Base-by-base conservation (phyloP, 2,113 vertebrate species). In the Polypterus senegalus region DNA sequence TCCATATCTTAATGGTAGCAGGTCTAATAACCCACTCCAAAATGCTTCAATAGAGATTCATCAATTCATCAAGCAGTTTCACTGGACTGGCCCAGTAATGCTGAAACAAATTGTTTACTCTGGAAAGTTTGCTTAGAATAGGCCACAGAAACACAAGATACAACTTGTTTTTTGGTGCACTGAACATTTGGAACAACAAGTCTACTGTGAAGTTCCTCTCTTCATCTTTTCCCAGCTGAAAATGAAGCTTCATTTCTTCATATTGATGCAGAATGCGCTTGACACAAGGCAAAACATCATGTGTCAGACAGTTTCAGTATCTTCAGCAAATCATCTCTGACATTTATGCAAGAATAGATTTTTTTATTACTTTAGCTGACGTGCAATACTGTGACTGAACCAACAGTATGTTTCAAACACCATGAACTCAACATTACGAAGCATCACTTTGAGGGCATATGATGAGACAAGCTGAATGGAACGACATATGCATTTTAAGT, bases 181-280 rank as follows among this genome's bases (percentile, higher is more conserved):
- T 47, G 48, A 58, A 58, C 57, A 53, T 64, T 64, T 64, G 62
- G 47, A 47, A 64, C 56, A 52, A 49, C 2, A 46, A 46, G 2
- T 58, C 56, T 47, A 46, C 62, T 47, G 48, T 63, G 48, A 57
- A 51, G 62, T 63, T 56, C 6, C 56, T 63, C 58, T 58, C 55
- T 49, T 46, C 27, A n/a, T 63, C 55, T 58, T 44, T 52, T 59
- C 46, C 43, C 57, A 46, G 53, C 56, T 59, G 62, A 52, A 64
- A 58, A 8, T 64, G 55, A 10, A 58, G 44, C 5, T 5, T 64
- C 54, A 63, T 7, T n/a, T 48, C 4, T 46, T 61, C 48, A 61
- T 61, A 61, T 46, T 47, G 45, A 48, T 55, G 48, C 48, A 57
- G 53, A 51, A 65, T 11, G 56, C 48, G 46, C 3, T 61, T 65